Conservation (phyloP, 2,113 vertebrate genomes). For the Paramisgurnus dabryanus region DNA sequence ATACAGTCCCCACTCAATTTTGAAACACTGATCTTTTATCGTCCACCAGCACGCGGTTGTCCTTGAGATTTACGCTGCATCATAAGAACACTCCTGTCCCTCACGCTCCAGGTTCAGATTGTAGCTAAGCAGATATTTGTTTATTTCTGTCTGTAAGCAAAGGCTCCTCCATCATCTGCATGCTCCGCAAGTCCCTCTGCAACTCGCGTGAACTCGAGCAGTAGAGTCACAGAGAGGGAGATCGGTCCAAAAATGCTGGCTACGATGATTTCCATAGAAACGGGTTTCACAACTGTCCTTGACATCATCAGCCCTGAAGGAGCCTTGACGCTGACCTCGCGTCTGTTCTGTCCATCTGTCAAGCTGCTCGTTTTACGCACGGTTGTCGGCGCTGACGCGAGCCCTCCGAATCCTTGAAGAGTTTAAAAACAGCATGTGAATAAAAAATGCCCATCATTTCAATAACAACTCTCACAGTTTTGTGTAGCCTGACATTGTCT, state of each 20-base stretch:
- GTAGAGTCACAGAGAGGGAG: conserved; percentile 68
- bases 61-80: not conserved
- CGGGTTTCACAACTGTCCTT: conserved; percentile 85
- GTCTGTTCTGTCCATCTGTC: conserved; percentile 23
- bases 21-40: not conserved
- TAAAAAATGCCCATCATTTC: no score
- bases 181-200: conserved; percentile 32
- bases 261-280: conserved; percentile 85
- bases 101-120: conserved; percentile 37
- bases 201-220: conserved; percentile 30
- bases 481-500: no score
- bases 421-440: conserved; percentile 40
- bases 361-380: conserved; percentile 74
- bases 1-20: conserved; percentile 44
- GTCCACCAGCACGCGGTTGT: conserved; percentile 15
- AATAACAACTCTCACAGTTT: no score
- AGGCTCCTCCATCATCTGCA: conserved; percentile 47
- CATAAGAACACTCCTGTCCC: not conserved
- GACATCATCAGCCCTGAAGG: conserved; percentile 81
- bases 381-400: conserved; percentile 91
- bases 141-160: conserved; percentile 60
- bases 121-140: conserved; percentile 50
- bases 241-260: conserved; percentile 83
- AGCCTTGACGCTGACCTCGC: conserved; percentile 57
- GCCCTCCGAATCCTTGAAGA: conserved; percentile 84